Percentiles rank a stretch among this genome's conserved stretches.
Evolutionary conservation across 2,113 vertebrate genomes (phyloP).

Genomic region (Indicator maculatus): DNA sequence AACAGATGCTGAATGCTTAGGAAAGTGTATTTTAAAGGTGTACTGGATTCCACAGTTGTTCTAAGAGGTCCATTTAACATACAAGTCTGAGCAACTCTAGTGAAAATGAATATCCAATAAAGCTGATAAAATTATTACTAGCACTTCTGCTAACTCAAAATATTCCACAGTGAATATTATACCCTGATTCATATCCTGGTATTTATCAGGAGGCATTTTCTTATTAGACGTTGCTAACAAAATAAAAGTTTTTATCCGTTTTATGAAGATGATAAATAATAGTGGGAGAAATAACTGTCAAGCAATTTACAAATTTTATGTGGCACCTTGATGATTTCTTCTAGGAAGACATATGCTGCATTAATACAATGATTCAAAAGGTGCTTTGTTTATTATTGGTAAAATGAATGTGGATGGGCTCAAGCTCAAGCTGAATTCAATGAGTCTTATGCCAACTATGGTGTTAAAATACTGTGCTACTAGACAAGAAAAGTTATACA

Average conservation of each 20-base stretch:
- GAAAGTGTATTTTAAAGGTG: slow-evolving; percentile 3
- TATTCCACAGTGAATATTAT: slow-evolving; percentile 36
- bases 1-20: background rate
- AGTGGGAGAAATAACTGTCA: slow-evolving; percentile 61
- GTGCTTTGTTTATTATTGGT: background rate
- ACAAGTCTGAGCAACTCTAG: slow-evolving; percentile 11
- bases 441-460: background rate
- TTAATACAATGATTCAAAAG: background rate
- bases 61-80: background rate
- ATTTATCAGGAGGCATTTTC: slow-evolving; percentile 62
- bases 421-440: background rate
- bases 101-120: slow-evolving; percentile 60
- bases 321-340: slow-evolving; percentile 7
- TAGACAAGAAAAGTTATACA: background rate
- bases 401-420: background rate
- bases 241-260: slow-evolving; percentile 40
- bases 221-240: slow-evolving; percentile 50
- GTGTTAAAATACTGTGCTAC: background rate
- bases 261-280: slow-evolving; percentile 69
- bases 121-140: slow-evolving; percentile 38
- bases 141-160: slow-evolving; percentile 58
- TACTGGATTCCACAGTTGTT: background rate
- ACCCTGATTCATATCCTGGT: slow-evolving; percentile 62
- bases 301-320: slow-evolving; percentile 30
- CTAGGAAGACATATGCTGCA: background rate